These are phyloP conservation scores for Pachypanchax playfairii DNA, from an alignment of 2,113 vertebrate species.

Conservation along the genomic window DNA sequence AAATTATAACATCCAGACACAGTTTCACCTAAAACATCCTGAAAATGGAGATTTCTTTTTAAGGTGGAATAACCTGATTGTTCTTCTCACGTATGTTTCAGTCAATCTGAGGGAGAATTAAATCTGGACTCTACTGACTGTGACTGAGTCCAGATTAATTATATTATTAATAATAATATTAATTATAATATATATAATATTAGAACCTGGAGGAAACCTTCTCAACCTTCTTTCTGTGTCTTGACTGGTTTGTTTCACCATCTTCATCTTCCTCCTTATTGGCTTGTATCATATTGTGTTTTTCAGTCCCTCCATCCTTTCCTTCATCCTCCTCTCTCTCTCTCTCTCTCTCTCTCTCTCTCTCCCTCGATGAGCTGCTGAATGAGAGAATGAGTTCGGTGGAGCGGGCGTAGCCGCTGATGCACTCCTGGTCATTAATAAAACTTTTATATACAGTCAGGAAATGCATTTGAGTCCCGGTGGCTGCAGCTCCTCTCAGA, in stretches of 20 bases:
- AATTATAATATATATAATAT: too few relatives aligned
- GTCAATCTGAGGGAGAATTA: too few relatives aligned
- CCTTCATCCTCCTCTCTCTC: slow-evolving; percentile 27
- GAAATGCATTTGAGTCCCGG: slow-evolving; percentile 83
- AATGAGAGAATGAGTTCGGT: slow-evolving; percentile 47
- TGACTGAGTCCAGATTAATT: too few relatives aligned
- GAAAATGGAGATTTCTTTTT: too few relatives aligned
- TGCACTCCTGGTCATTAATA: slow-evolving; percentile 86
- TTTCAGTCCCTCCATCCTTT: slow-evolving; percentile 47
- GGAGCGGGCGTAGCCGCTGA: slow-evolving; percentile 66
- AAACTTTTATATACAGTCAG: slow-evolving; percentile 85
- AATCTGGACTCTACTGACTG: too few relatives aligned
- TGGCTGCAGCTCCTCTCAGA: slow-evolving; percentile 82
- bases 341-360: slow-evolving; percentile 6
- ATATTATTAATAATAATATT: too few relatives aligned
- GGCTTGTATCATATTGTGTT: slow-evolving; percentile 29
- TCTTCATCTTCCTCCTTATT: slow-evolving; percentile 32
- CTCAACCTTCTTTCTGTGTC: slow-evolving; percentile 59
- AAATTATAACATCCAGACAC: too few relatives aligned
- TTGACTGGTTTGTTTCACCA: slow-evolving; percentile 28
- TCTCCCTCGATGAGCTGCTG: slow-evolving; percentile 46
- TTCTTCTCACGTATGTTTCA: too few relatives aligned
- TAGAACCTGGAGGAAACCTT: too few relatives aligned
- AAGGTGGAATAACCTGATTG: too few relatives aligned
- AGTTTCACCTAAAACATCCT: too few relatives aligned